Evolutionary conservation across 2,888 invertebrate genomes (phyloP), one percentile per base, ranked within the genome.

Genomic region (Tuta absoluta): DNA sequence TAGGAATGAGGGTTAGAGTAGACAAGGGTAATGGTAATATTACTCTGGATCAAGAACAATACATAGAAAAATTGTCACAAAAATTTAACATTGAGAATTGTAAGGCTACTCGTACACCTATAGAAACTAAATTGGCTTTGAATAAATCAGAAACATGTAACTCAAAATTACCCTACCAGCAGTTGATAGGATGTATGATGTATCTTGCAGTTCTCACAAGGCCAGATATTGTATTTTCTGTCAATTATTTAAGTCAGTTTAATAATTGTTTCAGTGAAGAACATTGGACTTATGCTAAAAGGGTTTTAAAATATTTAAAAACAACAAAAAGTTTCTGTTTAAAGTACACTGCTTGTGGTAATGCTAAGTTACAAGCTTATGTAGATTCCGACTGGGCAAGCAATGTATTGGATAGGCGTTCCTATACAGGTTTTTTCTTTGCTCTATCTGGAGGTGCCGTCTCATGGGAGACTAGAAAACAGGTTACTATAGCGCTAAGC

Each of bases 401-500:
- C 4, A n/a, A 62, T 28, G 23, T 14, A 12, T 28, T 48, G 1
- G 62, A 65, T n/a, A 45, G 65, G 12, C 38, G 24, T 4, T 62
- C 61, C 0, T 62, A 62, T n/a, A 33, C 64, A 8, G 61, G 61
- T 0, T 56, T 23, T 14, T 53, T 28, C 11, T 68, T 68, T 33
- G 53, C 12, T 11, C 37, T 68, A 7, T 60, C 64, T 12, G 60
- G 53, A 1, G 11, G 53, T 24, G 63, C 45, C 8, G 24, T 66
- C 12, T 66, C 65, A 10, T 68, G 53, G 37, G 63, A 65, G 48
- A 21, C 57, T 33, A 62, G 11, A n/a, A 68, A 68, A 21, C 68
- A 66, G 49, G 19, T n/a, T 14, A 63, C 49, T 14, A 49, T 66
- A 12, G 66, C 65, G 41, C n/a, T n/a, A n/a, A n/a, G n/a, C n/a